phyloP scores from a whole-genome alignment of 2,113 vertebrate genomes.

The Tragelaphus strepsiceros region DNA sequence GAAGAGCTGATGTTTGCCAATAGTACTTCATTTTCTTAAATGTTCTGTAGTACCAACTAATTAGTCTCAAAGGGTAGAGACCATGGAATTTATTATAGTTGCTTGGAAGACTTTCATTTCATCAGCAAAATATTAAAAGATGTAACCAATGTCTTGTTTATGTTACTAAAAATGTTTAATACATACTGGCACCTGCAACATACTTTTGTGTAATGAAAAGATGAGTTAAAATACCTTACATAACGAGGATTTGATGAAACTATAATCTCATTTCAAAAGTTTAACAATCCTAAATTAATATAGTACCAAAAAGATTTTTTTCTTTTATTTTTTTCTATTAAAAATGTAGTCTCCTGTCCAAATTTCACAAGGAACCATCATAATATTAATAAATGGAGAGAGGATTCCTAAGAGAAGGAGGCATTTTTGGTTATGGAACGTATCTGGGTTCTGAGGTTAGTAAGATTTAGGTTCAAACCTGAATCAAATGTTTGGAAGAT shows the following conservation, averaged over 20 bases:
- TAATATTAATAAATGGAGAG: not conserved
- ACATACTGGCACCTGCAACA: conserved; percentile 33
- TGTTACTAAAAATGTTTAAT: conserved; percentile 52
- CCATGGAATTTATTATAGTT: not conserved
- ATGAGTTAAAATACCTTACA: conserved; percentile 34
- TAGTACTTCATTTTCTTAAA: conserved; percentile 51
- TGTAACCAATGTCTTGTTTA: not conserved
- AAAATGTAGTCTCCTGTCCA: not conserved
- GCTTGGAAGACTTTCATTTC: conserved; percentile 39
- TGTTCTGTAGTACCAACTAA: conserved; percentile 22
- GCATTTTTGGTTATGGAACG: not conserved
- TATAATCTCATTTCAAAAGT: conserved; percentile 56
- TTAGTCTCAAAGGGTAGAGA: conserved; percentile 16
- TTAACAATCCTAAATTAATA: conserved; percentile 61
- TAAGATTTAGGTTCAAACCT: not conserved
- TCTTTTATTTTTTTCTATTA: not conserved
- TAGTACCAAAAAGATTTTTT: not conserved
- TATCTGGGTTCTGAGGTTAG: not conserved
- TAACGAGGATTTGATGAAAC: conserved; percentile 56
- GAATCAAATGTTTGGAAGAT: not conserved
- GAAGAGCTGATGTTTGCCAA: not conserved
- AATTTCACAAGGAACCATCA: not conserved
- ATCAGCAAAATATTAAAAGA: conserved; percentile 49
- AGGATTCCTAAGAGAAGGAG: not conserved
- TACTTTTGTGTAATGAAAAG: conserved; percentile 60